Evolutionary conservation across 2,888 invertebrate genomes (phyloP).

Genomic region (Tethea ocularis): DNA sequence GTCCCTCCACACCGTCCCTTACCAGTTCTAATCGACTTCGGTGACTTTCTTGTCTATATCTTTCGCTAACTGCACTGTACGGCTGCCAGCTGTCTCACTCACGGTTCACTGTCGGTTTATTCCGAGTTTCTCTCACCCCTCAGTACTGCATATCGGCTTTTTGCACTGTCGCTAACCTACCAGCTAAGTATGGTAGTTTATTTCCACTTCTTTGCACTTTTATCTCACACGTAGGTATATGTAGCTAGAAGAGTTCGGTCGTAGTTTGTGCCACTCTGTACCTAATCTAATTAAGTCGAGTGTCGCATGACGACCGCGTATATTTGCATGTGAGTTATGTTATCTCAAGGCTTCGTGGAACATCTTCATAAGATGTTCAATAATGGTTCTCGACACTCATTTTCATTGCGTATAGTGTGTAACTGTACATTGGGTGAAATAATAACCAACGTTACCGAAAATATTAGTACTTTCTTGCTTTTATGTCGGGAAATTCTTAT

Average conservation of each 20-base stretch:
- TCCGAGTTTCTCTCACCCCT: slow-evolving; percentile 4
- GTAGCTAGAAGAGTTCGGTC: neutral
- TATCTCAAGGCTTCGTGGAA: slow-evolving; percentile 43
- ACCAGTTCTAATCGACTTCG: neutral
- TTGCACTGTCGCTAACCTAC: slow-evolving; percentile 21
- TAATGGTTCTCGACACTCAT: neutral
- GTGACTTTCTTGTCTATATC: neutral
- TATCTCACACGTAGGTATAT: neutral
- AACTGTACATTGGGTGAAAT: neutral
- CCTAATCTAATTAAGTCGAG: slow-evolving; percentile 17
- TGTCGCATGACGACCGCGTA: slow-evolving; percentile 25
- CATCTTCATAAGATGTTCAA: neutral
- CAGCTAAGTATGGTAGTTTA: neutral
- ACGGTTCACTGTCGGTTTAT: neutral
- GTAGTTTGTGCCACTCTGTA: neutral
- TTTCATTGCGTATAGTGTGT: no score
- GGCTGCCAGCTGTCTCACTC: neutral
- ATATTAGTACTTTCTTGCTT: neutral
- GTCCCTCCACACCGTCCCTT: neutral
- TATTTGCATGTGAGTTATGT: slow-evolving; percentile 48
- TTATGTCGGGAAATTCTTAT: neutral
- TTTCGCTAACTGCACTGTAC: neutral
- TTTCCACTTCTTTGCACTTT: neutral
- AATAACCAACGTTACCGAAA: neutral
- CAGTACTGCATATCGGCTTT: slow-evolving; percentile 39